Evolutionary conservation across 1,140 invertebrate genomes (phyloP).

Genomic region (Capitella teleta): DNA sequence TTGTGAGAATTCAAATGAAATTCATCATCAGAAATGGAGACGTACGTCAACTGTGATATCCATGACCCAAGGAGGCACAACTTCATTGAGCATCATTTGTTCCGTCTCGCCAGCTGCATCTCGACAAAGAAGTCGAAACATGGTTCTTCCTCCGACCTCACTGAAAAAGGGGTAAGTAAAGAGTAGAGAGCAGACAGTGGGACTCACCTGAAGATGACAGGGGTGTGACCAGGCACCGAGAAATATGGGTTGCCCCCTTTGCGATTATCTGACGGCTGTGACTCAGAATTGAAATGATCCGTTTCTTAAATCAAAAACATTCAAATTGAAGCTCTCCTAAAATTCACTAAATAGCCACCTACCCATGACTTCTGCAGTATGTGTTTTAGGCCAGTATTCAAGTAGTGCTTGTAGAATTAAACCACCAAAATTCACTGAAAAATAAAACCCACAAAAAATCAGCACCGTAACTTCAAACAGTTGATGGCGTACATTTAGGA

Average conservation of each 20-base stretch:
- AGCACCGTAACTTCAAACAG: background rate
- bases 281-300: background rate
- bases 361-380: constrained; percentile 10
- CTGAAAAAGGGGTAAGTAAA: constrained; percentile 44
- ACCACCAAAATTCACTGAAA: constrained; percentile 85
- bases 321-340: background rate
- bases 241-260: constrained; percentile 68
- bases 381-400: constrained; percentile 75
- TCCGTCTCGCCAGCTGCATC: constrained; percentile 95
- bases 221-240: constrained; percentile 85
- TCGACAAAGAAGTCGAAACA: constrained; percentile 77
- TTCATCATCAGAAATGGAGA: background rate
- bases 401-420: constrained; percentile 85
- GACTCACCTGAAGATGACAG: constrained; percentile 81
- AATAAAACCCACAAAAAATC: constrained; percentile 3
- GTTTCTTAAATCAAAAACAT: background rate
- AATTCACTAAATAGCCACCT: background rate
- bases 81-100: constrained; percentile 80
- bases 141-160: constrained; percentile 85
- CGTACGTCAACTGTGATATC: constrained; percentile 75
- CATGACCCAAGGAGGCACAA: constrained; percentile 89
- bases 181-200: background rate
- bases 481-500: constrained; percentile 57
- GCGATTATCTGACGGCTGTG: background rate
- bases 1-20: constrained; percentile 2